phyloP scores from a whole-genome alignment of 1,140 invertebrate species.

The Drosophila obscura region DNA sequence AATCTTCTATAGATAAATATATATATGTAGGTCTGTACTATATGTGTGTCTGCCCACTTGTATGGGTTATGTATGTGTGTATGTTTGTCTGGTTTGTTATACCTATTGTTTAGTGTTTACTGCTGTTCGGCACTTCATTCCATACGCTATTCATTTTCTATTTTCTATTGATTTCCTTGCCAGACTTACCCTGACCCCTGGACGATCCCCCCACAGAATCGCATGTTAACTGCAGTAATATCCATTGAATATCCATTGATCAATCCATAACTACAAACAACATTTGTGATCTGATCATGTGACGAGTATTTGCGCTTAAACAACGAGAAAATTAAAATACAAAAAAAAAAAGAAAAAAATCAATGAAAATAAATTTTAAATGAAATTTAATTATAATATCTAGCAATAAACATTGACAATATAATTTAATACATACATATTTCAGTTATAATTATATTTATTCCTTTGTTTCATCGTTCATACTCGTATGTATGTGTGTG shows the following conservation, averaged over 20 bases:
- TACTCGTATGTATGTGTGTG: constrained; percentile 24
- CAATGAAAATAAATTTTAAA: constrained; percentile 64
- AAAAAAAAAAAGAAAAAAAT: constrained; percentile 25
- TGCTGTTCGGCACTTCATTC: constrained; percentile 24
- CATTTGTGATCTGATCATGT: constrained; percentile 7
- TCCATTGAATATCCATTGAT: constrained; percentile 9
- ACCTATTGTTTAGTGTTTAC: constrained; percentile 30
- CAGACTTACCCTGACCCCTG: constrained; percentile 60
- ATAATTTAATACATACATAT: constrained; percentile 55
- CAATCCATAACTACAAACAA: constrained; percentile 8
- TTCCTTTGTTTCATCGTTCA: constrained; percentile 49
- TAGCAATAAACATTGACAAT: constrained; percentile 64
- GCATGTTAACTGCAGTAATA: constrained; percentile 65
- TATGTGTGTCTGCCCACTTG: background rate
- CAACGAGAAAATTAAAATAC: constrained; percentile 10
- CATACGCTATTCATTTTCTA: constrained; percentile 21
- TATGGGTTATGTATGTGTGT: background rate
- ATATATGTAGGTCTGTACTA: constrained; percentile 7
- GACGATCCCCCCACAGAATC: constrained; percentile 26
- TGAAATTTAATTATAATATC: constrained; percentile 68
- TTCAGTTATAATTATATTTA: constrained; percentile 35
- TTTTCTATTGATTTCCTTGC: constrained; percentile 30
- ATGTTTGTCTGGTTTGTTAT: constrained; percentile 22
- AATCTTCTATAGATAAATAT: constrained; percentile 47
- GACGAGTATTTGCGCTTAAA: too few species aligned